Evolutionary conservation across 2,113 vertebrate genomes (phyloP), one percentile per base, ranked within the genome.

Genomic region (Apus apus): DNA sequence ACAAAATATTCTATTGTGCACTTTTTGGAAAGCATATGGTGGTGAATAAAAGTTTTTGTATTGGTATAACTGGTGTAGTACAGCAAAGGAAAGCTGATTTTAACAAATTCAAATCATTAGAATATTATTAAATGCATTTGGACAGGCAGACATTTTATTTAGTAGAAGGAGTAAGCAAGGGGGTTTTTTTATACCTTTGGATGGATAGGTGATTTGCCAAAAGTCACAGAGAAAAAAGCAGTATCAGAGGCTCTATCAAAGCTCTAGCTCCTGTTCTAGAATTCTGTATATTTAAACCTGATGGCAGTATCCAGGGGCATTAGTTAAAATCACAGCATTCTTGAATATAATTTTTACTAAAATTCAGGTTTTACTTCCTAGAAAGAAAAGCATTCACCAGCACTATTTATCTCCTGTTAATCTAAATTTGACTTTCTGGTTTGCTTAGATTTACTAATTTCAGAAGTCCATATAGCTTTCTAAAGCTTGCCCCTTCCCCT

Each of bases 21-120:
- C 95, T 98, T 98, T 97, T 95, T 96, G 96, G 95, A 94, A 97
- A 98, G 95, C 95, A 96, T 97, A 96, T 68, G 84, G 87, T 70
- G 61, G 51, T 67, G 84, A 96, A 97, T 93, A 91, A 76, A 91
- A 94, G 60, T 92, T 97, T 98, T 97, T 89, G 76, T 97, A 91
- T 96, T 94, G 85, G 56, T 95, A 82, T 93, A 95, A 97, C 25
- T 36, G 93, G 94, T 89, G 93, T 48, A 97, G 81, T 56, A 92
- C 75, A 94, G 54, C 27, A 53, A 93, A 73, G 91, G 18, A 80
- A 93, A 96, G 75, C 46, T 53, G 43, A 97, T 96, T 96, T 93
- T 95, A 94, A 95, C 81, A 70, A 84, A 94, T 97, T 95, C 82
- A 97, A 95, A 96, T 85, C 89, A 76, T 57, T 83, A 95, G 46